Base-by-base conservation (phyloP, 2,797 vertebrate genomes). In the Falco biarmicus region DNA sequence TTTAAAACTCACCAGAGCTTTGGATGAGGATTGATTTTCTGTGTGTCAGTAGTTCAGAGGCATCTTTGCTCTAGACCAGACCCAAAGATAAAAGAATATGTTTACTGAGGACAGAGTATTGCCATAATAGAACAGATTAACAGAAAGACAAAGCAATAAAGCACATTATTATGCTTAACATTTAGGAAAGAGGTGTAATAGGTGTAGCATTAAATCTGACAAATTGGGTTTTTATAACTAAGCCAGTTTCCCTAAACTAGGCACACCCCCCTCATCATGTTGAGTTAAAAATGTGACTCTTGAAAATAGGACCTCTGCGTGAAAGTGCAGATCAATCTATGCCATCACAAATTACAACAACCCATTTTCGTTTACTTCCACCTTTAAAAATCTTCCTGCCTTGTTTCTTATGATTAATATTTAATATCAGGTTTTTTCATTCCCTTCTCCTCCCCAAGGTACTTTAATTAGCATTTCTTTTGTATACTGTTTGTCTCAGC, bases 391-490 rank as follows among this genome's bases (percentile, higher is more conserved):
- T 86, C 37, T 61, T 77, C 11, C 13, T 91, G 51, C 39, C 21
- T 74, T 76, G 6, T 87, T 93, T 77, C 66, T 78, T 86, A 51
- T 53, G 45, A 69, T 91, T 78, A 94, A 91, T 94, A 88, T 90
- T 95, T 91, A 90, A 88, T 77, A 80, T 45, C 26, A 71, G 5
- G 29, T 74, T 85, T 32, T 93, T 95, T 93, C 28, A 50, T 75
- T 90, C 31, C 10, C 11, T 90, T 68, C n/a, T 74, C 8, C 37
- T 82, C 82, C 83, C 94, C 47, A 65, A 88, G 79, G 45, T 78
- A 84, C 29, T 90, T 80, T 50, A 60, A 94, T 97, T 96, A 96
- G 50, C 90, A 86, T 94, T 95, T 92, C 56, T 86, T 84, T 78
- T 94, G 31, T 57, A 13, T 61, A 17, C 15, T 61, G 2, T 64